phyloP scores from a whole-genome alignment of 2,797 vertebrate genomes.

The Pogoniulus pusillus region DNA sequence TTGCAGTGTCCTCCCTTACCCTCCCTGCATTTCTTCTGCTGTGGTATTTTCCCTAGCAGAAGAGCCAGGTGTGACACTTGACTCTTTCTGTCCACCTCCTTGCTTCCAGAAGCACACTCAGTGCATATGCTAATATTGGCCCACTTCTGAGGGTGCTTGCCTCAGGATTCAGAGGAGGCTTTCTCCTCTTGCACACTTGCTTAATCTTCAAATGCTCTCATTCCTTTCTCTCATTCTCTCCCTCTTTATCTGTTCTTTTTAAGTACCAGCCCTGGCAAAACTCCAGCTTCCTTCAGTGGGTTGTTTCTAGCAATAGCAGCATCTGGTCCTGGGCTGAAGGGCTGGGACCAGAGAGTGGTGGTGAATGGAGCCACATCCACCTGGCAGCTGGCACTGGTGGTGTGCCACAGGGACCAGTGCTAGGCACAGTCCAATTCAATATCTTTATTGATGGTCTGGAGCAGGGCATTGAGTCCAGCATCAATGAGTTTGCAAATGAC shows the following conservation, averaged over 20 bases:
- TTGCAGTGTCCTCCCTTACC: constrained; percentile 25
- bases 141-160: constrained; percentile 52
- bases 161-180: constrained; percentile 19
- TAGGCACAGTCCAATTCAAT: too few relatives aligned
- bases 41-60: not conserved
- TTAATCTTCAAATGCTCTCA: constrained; percentile 48
- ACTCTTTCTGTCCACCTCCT: not conserved
- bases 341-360: too few relatives aligned
- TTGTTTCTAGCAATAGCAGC: constrained; percentile 11
- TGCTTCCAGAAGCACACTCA: not conserved
- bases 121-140: constrained; percentile 55
- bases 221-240: not conserved
- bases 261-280: not conserved
- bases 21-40: not conserved
- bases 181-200: constrained; percentile 28
- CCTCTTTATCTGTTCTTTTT: not conserved
- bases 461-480: too few relatives aligned
- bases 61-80: not conserved
- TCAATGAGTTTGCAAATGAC: too few relatives aligned
- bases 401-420: too few relatives aligned
- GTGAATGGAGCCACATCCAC: too few relatives aligned
- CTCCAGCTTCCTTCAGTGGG: not conserved
- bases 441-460: too few relatives aligned
- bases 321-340: constrained; percentile 1
- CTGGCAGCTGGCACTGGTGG: too few relatives aligned